A percentile compares a stretch with the other conserved stretches of the same genome.
phyloP scores from a whole-genome alignment of 2,888 invertebrate species.

The Clepsis dumicolana region DNA sequence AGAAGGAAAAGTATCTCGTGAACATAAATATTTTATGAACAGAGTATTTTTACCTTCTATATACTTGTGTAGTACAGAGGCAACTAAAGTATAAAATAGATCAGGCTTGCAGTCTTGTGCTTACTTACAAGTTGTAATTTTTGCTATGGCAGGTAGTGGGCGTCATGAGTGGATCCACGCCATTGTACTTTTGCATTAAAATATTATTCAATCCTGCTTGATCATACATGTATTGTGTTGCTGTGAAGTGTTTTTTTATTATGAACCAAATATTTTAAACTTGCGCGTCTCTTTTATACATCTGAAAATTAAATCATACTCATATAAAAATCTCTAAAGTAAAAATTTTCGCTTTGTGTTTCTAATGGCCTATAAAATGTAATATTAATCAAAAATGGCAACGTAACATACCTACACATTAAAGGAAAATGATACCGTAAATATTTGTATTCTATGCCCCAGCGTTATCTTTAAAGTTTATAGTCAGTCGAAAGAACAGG shows the following conservation, averaged over 20 bases:
- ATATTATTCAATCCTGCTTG: too few species aligned
- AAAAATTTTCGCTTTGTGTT: not conserved
- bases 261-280: too few species aligned
- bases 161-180: not conserved
- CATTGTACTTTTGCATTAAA: too few species aligned
- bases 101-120: not conserved
- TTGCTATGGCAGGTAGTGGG: not conserved
- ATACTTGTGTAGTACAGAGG: not conserved
- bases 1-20: slow-evolving; percentile 27
- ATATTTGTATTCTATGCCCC: not conserved
- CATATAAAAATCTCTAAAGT: too few species aligned
- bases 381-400: not conserved
- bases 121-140: not conserved
- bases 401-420: not conserved
- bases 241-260: too few species aligned
- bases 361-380: not conserved
- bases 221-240: too few species aligned
- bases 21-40: slow-evolving; percentile 33
- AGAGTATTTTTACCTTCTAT: slow-evolving; percentile 19
- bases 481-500: slow-evolving; percentile 4
- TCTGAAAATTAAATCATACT: too few species aligned
- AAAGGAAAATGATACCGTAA: not conserved
- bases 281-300: too few species aligned
- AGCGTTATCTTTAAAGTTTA: not conserved
- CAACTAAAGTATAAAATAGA: slow-evolving; percentile 5